Evolutionary conservation across 2,113 vertebrate genomes (phyloP), one percentile per base, ranked within the genome.

Genomic region (Bubo bubo): DNA sequence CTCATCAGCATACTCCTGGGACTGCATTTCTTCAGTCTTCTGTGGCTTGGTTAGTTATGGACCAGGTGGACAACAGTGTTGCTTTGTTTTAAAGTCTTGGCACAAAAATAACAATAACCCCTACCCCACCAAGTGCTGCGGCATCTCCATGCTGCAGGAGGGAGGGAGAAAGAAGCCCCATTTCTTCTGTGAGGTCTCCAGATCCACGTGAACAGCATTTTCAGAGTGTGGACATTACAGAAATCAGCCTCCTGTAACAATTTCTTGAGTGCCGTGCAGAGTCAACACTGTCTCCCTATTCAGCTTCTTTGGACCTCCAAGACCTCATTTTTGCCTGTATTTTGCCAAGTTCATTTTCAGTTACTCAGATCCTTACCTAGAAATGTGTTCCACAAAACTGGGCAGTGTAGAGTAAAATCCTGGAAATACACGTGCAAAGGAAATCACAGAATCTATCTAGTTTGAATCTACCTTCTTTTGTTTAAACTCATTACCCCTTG

Each of bases 341-440:
- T 88, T 63, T 30, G 39, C 39, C 50, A 39, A 68, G 13, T 23
- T 63, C 6, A 8, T 83, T 60, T 76, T 55, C 49, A 39, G 3
- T 90, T 39, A 30, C 47, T 47, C 8, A 30, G 32, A 35, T n/a
- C 34, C 18, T 74, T 45, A 41, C 55, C 21, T 71, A 49, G 72
- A 71, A 41, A 41, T 1, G 17, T 0, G 4, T 53, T 30, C 21
- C 10, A 41, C 30, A 43, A 41, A 68, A 39, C 15, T 4, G 3
- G 27, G 18, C n/a, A 55, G 6, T 0, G 2, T 14, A 32, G 62
- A 75, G 43, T 49, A 62, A 35, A 68, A 74, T 37, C 12, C 27
- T 35, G 32, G n/a, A 53, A 70, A 20, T 23, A 41, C 5, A 24
- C 0, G 1, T 35, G 21, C 1, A 2, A 43, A 68, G 41, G 8